phyloP scores from a whole-genome alignment of 1,140 invertebrate species.

The Zelostemma sp. region DNA sequence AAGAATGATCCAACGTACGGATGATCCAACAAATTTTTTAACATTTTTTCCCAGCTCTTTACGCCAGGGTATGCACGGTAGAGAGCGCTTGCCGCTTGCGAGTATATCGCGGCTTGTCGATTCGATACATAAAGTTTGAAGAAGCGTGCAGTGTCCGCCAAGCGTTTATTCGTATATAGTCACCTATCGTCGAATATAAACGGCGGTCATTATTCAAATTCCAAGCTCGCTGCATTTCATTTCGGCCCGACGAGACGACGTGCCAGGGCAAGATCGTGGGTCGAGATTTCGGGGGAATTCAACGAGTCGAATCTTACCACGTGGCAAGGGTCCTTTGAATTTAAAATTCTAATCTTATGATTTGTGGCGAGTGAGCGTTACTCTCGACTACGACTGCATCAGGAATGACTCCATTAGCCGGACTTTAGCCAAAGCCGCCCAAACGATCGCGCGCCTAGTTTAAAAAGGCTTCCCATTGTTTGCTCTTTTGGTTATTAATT shows the following conservation, averaged over 20 bases:
- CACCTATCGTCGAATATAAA: slow-evolving; percentile 53
- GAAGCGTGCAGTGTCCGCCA: slow-evolving; percentile 24
- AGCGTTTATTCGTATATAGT: slow-evolving; percentile 20
- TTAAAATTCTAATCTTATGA: slow-evolving; percentile 72
- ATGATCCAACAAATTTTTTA: slow-evolving; percentile 25
- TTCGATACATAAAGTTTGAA: background rate
- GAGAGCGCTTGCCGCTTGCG: too few relatives aligned
- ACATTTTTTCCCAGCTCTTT: slow-evolving; percentile 1
- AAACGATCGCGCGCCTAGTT: slow-evolving; percentile 43
- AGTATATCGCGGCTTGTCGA: too few relatives aligned
- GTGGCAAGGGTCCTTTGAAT: slow-evolving; percentile 52
- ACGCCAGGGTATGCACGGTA: slow-evolving; percentile 23
- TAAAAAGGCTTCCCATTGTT: slow-evolving; percentile 44
- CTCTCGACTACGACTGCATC: slow-evolving; percentile 58
- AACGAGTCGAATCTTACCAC: slow-evolving; percentile 52
- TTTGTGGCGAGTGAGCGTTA: slow-evolving; percentile 59
- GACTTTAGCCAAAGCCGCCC: slow-evolving; percentile 57
- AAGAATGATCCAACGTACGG: slow-evolving; percentile 32
- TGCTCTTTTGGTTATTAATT: slow-evolving; percentile 45
- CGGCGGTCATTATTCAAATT: slow-evolving; percentile 65
- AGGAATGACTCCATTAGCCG: slow-evolving; percentile 67
- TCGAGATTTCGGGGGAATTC: slow-evolving; percentile 64
- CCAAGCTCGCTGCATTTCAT: slow-evolving; percentile 54
- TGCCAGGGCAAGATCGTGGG: slow-evolving; percentile 58
- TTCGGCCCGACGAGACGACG: slow-evolving; percentile 43